Evolutionary conservation across 2,888 invertebrate species (phyloP).

Genomic region (Agriopis leucophaearia): DNA sequence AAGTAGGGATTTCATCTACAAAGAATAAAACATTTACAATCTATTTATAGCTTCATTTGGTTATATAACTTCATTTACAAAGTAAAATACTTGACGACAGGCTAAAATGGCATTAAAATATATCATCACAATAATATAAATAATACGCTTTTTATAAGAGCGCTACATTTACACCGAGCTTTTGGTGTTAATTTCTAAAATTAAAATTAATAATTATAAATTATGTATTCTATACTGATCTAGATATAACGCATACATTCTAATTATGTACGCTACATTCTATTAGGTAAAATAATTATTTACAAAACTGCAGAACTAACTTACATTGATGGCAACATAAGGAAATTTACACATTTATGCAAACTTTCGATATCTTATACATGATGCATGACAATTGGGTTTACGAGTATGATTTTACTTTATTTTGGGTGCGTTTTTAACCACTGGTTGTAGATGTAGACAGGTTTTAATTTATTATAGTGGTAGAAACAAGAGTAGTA

Average conservation of each 20-base stretch:
- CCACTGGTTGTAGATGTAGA: not conserved
- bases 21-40: constrained; percentile 79
- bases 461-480: too few relatives aligned
- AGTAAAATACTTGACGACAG: constrained; percentile 76
- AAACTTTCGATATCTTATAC: constrained; percentile 11
- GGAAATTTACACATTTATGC: constrained; percentile 50
- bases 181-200: constrained; percentile 29
- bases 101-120: constrained; percentile 84
- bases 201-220: constrained; percentile 30
- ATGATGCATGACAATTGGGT: not conserved
- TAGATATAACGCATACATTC: constrained; percentile 40
- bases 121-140: constrained; percentile 78
- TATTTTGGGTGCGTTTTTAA: not conserved
- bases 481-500: too few relatives aligned
- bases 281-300: constrained; percentile 61
- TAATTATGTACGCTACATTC: constrained; percentile 35
- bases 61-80: constrained; percentile 77
- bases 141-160: constrained; percentile 53
- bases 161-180: constrained; percentile 34
- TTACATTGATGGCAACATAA: constrained; percentile 58
- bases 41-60: constrained; percentile 83
- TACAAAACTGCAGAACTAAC: constrained; percentile 59
- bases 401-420: not conserved
- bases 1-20: constrained; percentile 73
- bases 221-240: constrained; percentile 29